Percentiles rank a stretch among this genome's conserved stretches.
phyloP scores from a whole-genome alignment of 2,888 invertebrate species.

The Conomelus anceps region DNA sequence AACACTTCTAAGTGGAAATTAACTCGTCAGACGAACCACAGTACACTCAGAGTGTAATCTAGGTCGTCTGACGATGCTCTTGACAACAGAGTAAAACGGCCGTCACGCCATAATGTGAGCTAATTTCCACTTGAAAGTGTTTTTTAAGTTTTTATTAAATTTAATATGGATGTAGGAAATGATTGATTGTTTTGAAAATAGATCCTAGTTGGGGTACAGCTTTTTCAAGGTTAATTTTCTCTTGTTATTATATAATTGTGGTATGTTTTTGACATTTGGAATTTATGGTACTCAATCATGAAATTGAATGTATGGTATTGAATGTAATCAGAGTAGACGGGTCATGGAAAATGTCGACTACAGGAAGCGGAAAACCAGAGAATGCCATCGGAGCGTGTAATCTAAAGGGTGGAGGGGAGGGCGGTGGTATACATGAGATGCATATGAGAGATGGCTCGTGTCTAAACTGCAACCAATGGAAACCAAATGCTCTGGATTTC shows the following conservation, averaged over 20 bases:
- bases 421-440: not conserved
- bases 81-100: too few species aligned
- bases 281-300: too few species aligned
- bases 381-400: not conserved
- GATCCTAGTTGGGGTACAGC: not conserved
- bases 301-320: too few species aligned
- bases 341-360: not conserved
- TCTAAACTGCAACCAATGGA: not conserved
- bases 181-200: not conserved
- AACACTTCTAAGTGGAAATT: too few species aligned
- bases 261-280: too few species aligned
- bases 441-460: not conserved
- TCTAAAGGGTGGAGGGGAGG: not conserved
- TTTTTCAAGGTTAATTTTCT: not conserved
- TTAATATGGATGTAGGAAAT: not conserved
- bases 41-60: too few species aligned
- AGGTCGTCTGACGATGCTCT: too few species aligned
- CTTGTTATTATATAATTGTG: too few species aligned
- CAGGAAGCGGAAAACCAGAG: not conserved
- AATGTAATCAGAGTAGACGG: not conserved
- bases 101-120: too few species aligned
- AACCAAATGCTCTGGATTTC: not conserved
- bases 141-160: too few species aligned
- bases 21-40: too few species aligned
- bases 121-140: too few species aligned